These are phyloP conservation scores for Acipenser transmontanus DNA, from an alignment of 2,797 vertebrate genomes.

Conservation along the genomic window DNA sequence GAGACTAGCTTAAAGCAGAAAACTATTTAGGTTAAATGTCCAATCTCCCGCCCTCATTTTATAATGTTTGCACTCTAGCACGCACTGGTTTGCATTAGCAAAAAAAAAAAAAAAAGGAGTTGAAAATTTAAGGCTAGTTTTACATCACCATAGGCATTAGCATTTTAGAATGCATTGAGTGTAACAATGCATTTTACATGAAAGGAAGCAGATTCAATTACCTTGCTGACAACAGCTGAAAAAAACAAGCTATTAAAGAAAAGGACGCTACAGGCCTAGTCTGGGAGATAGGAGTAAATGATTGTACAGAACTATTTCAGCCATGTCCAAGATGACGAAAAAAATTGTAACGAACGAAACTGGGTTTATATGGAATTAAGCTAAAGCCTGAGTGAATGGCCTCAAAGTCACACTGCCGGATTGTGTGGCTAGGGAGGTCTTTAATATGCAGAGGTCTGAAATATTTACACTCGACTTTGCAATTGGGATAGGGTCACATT, in stretches of 20 bases:
- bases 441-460: too few relatives aligned
- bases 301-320: slow-evolving; percentile 12
- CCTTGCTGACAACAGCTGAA: slow-evolving; percentile 62
- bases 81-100: slow-evolving; percentile 38
- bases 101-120: slow-evolving; percentile 43
- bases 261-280: slow-evolving; percentile 41
- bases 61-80: neutral
- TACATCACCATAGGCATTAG: slow-evolving; percentile 61
- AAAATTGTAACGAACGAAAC: too few relatives aligned
- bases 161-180: slow-evolving; percentile 38
- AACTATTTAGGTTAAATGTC: slow-evolving; percentile 10
- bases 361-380: too few relatives aligned
- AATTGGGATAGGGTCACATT: too few relatives aligned
- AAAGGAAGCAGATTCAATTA: slow-evolving; percentile 70
- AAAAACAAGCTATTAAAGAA: slow-evolving; percentile 50
- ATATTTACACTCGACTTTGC: too few relatives aligned
- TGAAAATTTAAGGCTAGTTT: slow-evolving; percentile 55
- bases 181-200: slow-evolving; percentile 76
- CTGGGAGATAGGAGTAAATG: slow-evolving; percentile 26
- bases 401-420: too few relatives aligned
- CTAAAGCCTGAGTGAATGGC: too few relatives aligned
- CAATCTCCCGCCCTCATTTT: slow-evolving; percentile 33
- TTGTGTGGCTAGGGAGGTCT: too few relatives aligned
- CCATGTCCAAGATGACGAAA: neutral
- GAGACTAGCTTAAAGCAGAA: slow-evolving; percentile 7